Base-by-base conservation (phyloP, 1,140 invertebrate genomes). In the Zeugodacus cucurbitae region DNA sequence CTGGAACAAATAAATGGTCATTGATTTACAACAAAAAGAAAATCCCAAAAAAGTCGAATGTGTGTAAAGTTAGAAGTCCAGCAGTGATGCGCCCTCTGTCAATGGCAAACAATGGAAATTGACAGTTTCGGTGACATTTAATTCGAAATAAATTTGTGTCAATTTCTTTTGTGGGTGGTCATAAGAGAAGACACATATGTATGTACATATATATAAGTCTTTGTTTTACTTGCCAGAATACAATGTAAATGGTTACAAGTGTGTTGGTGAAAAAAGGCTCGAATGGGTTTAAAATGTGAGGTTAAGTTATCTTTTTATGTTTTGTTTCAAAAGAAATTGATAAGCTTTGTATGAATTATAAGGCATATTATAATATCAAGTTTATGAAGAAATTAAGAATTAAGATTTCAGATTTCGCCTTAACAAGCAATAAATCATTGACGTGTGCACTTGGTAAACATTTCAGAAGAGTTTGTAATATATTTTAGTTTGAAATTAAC, bases 141-240 rank as follows among this genome's bases (percentile, higher is more conserved):
- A 82, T 82, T 44, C 74, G 44, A 44, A 48, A 82, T 82, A 44
- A 82, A 54, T 82, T 82, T 48, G 74, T 82, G 44, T 82, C 74
- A 82, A 82, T 82, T 82, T 82, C 41, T 8, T 82, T 82, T 26
- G 74, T 29, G 0, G 22, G 3, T 48, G n/a, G 58, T 62, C 26
- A 62, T 82, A 48, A 48, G 22, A 29, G 48, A 44, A 26, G n/a
- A 17, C n/a, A 62, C 58, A 22, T 62, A 8, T 3, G 58, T n/a
- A 59, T 59, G n/a, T 59, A 26, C 4, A 5, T 59, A 59, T 26
- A 8, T 62, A 62, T 11, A 17, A 17, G 2, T 11, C 11, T 4
- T 58, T 58, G 7, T 58, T 58, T 58, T 34, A 70, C 8, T 44
- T 8, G 41, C 7, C 41, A 44, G 7, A 41, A 41, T 41, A 41